Percentiles rank a stretch among this genome's conserved stretches.
These are phyloP conservation scores for Aethina tumida DNA, from an alignment of 1,140 invertebrate species.

Conservation along the genomic window DNA sequence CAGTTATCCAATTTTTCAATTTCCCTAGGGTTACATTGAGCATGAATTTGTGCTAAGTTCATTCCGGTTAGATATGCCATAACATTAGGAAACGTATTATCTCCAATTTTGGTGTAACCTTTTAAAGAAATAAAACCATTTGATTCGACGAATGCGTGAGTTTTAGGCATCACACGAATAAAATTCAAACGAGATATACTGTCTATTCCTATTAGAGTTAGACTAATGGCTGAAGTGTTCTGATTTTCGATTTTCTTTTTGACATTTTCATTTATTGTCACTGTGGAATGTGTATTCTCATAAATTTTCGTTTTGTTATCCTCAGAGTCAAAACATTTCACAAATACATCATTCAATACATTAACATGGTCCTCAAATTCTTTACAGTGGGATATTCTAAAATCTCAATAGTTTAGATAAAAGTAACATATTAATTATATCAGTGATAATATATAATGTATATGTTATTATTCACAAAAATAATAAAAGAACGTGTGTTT, in stretches of 20 bases:
- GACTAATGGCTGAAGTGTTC: conserved; percentile 37
- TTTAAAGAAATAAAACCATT: conserved; percentile 40
- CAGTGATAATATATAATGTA: too few species aligned
- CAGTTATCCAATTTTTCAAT: conserved; percentile 43
- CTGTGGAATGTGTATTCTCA: too few species aligned
- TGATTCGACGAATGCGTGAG: conserved; percentile 49
- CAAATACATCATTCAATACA: too few species aligned
- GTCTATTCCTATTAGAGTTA: conserved; percentile 71
- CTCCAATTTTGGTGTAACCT: conserved; percentile 60
- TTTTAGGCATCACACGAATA: conserved; percentile 64
- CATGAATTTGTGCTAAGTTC: conserved; percentile 35
- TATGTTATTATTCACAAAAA: too few species aligned
- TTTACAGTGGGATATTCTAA: too few species aligned
- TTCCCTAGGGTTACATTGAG: conserved; percentile 40
- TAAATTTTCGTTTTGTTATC: too few species aligned
- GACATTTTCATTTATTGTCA: too few species aligned
- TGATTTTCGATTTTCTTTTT: too few species aligned
- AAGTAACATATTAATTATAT: too few species aligned
- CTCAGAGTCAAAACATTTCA: too few species aligned
- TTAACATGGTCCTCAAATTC: too few species aligned
- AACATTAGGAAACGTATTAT: conserved; percentile 76
- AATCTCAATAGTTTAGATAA: too few species aligned
- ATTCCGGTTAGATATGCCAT: conserved; percentile 65
- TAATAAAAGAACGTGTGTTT: not conserved
- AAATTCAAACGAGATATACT: conserved; percentile 72